phyloP scores from a whole-genome alignment of 2,113 vertebrate species.

The Gavia stellata region DNA sequence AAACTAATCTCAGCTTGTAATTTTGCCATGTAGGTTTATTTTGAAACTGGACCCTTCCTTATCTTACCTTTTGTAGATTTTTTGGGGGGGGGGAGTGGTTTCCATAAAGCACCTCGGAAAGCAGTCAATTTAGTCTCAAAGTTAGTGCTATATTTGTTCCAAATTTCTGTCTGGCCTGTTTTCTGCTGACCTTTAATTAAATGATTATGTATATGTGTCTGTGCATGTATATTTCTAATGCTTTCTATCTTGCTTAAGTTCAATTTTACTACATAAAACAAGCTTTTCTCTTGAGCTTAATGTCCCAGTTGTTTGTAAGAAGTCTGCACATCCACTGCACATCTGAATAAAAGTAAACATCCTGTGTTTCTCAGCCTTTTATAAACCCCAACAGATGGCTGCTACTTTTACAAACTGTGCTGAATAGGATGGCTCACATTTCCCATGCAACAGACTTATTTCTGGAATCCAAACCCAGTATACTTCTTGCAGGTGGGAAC shows the following conservation, averaged over 20 bases:
- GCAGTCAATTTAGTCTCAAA: not conserved
- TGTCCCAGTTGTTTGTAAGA: conserved; percentile 1
- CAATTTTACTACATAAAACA: not conserved
- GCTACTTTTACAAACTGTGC: conserved; percentile 31
- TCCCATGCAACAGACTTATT: conserved; percentile 45
- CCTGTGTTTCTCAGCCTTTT: conserved; percentile 48
- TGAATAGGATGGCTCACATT: conserved; percentile 3
- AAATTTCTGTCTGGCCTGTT: not conserved
- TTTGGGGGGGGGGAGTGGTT: not conserved
- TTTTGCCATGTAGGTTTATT: not conserved
- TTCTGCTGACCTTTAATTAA: conserved; percentile 1
- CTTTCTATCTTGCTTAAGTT: not conserved
- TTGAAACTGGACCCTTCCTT: not conserved
- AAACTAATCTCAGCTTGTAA: not conserved
- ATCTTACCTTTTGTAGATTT: not conserved
- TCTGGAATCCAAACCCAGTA: not conserved
- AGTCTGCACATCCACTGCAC: not conserved
- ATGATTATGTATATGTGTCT: not conserved
- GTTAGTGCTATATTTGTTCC: not conserved
- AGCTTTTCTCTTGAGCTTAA: not conserved
- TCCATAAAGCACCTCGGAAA: not conserved
- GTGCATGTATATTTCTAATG: not conserved
- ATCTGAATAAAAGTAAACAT: conserved; percentile 47
- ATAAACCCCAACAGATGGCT: conserved; percentile 50
- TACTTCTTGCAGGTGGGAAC: not conserved